Evolutionary conservation across 1,140 invertebrate species (phyloP).

Genomic region (Rhyzopertha dominica): DNA sequence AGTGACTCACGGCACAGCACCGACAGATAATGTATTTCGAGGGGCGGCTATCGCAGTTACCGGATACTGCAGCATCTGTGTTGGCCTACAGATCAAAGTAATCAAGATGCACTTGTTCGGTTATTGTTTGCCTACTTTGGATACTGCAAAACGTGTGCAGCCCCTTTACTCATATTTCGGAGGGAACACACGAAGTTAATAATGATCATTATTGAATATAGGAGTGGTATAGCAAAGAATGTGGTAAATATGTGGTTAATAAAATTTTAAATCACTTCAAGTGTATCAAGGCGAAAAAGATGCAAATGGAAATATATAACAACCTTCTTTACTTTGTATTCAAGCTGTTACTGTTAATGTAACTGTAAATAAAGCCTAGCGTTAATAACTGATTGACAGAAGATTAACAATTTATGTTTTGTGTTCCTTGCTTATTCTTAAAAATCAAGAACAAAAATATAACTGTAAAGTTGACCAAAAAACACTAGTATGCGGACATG

Average conservation of each 20-base stretch:
- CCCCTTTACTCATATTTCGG: background rate
- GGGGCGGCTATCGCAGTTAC: constrained; percentile 43
- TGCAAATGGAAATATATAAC: background rate
- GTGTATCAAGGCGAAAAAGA: background rate
- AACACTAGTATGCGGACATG: constrained; percentile 3
- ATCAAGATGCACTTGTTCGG: constrained; percentile 47
- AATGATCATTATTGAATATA: no score
- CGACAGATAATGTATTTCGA: no score
- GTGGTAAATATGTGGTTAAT: background rate
- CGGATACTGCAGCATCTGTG: constrained; percentile 45
- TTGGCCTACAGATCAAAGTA: constrained; percentile 41
- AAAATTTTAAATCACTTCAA: background rate
- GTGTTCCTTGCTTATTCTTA: constrained; percentile 9
- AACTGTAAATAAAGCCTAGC: background rate
- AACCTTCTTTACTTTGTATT: background rate
- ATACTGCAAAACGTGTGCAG: constrained; percentile 7
- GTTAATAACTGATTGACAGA: constrained; percentile 7
- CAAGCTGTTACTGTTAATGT: background rate
- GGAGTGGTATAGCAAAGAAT: no score
- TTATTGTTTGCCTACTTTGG: constrained; percentile 34
- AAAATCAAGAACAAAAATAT: constrained; percentile 10
- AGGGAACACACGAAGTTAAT: no score
- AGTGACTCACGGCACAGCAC: constrained; percentile 42
- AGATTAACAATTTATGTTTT: constrained; percentile 11
- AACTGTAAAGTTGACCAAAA: constrained; percentile 4